These are phyloP conservation scores for Montipora cactus DNA, from an alignment of 64 coral and sea anemone species.

Conservation along the genomic window DNA sequence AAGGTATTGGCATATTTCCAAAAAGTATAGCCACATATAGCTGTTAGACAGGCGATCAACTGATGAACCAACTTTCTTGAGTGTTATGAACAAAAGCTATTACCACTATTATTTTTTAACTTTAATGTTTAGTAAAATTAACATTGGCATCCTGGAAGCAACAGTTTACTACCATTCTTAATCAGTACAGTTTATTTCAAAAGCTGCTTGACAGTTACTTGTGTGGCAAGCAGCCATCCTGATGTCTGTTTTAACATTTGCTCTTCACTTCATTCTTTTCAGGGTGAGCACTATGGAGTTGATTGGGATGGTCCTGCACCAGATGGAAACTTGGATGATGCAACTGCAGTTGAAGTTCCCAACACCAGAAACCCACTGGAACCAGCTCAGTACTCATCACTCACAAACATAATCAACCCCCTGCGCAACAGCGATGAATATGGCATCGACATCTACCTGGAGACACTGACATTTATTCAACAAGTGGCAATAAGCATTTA, in stretches of 20 bases:
- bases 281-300: neutral
- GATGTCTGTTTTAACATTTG: neutral
- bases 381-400: slow-evolving; percentile 32
- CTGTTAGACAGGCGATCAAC: neutral
- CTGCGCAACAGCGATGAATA: slow-evolving; percentile 13
- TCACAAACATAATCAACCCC: slow-evolving; percentile 26
- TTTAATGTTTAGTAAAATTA: neutral
- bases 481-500: neutral
- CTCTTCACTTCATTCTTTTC: neutral
- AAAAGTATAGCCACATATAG: neutral
- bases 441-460: slow-evolving; percentile 8
- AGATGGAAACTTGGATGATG: slow-evolving; percentile 12
- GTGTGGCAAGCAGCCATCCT: neutral
- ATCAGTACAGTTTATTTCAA: neutral
- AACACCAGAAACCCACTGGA: slow-evolving; percentile 4
- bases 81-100: neutral
- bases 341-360: slow-evolving; percentile 28
- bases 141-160: neutral
- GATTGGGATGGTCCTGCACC: slow-evolving; percentile 11
- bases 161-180: neutral
- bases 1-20: neutral
- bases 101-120: too few species aligned
- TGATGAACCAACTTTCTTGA: neutral
- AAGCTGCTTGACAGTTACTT: neutral
- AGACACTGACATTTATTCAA: slow-evolving; percentile 5